Conservation (phyloP, 2,888 invertebrate genomes). For the Drosophila leonis region DNA sequence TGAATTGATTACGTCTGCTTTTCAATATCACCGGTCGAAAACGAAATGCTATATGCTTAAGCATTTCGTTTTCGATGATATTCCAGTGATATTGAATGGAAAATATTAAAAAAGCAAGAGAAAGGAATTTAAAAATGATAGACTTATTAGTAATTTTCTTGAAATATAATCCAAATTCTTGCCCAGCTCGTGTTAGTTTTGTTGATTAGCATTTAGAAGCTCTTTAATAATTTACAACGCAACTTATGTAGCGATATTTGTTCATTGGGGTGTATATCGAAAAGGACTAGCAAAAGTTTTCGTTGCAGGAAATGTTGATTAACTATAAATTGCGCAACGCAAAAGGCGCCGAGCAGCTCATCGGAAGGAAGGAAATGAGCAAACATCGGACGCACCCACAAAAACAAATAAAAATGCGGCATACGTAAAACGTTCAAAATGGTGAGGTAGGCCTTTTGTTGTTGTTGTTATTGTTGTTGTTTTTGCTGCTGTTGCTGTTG, state of each 20-base stretch:
- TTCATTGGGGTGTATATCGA: slow-evolving; percentile 20
- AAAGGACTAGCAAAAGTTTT: slow-evolving; percentile 41
- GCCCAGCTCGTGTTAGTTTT: neutral
- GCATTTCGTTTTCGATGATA: no score
- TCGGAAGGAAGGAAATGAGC: slow-evolving; percentile 72
- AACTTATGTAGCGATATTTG: neutral
- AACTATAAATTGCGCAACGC: slow-evolving; percentile 74
- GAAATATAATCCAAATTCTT: neutral
- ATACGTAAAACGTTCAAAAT: slow-evolving; percentile 40
- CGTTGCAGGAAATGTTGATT: slow-evolving; percentile 74
- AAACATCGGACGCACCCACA: slow-evolving; percentile 75
- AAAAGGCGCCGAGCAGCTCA: slow-evolving; percentile 47
- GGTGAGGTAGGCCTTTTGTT: slow-evolving; percentile 16
- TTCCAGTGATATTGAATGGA: no score
- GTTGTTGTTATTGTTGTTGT: slow-evolving; percentile 29
- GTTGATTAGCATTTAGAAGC: neutral
- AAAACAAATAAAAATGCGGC: slow-evolving; percentile 65
- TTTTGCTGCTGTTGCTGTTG: slow-evolving; percentile 37
- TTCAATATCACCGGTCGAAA: no score
- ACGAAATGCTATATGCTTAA: no score
- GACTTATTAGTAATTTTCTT: neutral
- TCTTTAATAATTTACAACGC: neutral
- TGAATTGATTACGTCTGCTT: neutral
- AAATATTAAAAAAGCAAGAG: neutral
- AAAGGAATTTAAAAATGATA: neutral